Base-by-base conservation (phyloP, 2,888 invertebrate species). In the Autographa pulchrina region DNA sequence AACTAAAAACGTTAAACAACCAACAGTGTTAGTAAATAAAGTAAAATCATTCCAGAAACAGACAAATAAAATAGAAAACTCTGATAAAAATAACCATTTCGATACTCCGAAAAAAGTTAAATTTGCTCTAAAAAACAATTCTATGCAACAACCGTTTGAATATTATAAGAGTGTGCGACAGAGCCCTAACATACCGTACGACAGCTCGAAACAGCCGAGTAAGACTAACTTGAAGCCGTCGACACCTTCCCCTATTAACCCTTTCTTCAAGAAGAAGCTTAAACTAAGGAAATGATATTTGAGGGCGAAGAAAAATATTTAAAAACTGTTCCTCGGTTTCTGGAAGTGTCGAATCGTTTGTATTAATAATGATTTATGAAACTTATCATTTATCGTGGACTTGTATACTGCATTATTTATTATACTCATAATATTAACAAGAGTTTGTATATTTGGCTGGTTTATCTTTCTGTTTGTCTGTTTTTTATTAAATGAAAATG, bases 171-270 rank as follows among this genome's bases (percentile, higher is more conserved):
- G 97, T 84, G 96, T 98, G 0, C 92, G 96, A 61, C 96, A 96
- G 65, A 98, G 98, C 56, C 98, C 98, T 0, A 97, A 96, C 9
- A 96, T 98, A 77, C 98, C 98, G 0, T 98, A 96, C 78, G 98
- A 98, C 87, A 96, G 97, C 0, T 95, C 95, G 20, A 97, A 96
- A 68, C 96, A 96, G 82, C 98, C 98, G 0, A 88, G 88, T 0
- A 97, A 97, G 81, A 97, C 98, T 0, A 96, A 98, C n/a, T 90
- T 98, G 2, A 98, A 98, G 86, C 96, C 97, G 0, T 96, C 96
- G 0, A 94, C 97, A 1, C 96, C 97, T 0, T 97, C 97, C 0
- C 98, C 98, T 0, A 97, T 98, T 0, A 97, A 98, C 91, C 98
- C 98, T 0, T 98, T 98, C 91, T 97, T 97, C 84, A 97, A 96